These are phyloP conservation scores for Istiophorus platypterus DNA, from an alignment of 2,113 vertebrate species.

Conservation along the genomic window DNA sequence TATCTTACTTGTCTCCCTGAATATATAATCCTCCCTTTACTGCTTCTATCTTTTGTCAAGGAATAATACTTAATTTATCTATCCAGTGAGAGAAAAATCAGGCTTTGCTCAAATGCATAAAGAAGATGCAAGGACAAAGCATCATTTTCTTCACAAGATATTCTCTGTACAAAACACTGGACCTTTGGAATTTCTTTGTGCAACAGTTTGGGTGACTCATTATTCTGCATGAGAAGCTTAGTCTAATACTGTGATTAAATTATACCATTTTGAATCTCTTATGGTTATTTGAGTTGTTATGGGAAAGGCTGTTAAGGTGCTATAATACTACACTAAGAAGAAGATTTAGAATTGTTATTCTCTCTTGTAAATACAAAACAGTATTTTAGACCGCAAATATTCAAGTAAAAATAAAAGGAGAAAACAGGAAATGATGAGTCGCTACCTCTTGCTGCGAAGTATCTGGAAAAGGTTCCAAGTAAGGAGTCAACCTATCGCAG, in stretches of 20 bases:
- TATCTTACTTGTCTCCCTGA: not conserved
- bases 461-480: conserved; percentile 15
- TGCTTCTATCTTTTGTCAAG: not conserved
- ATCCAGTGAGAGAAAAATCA: not conserved
- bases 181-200: not conserved
- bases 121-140: not conserved
- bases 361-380: not conserved
- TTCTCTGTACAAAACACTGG: not conserved
- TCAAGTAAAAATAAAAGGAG: not conserved
- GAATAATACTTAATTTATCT: not conserved
- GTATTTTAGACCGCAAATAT: not conserved
- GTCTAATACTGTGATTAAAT: not conserved
- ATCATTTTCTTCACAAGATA: not conserved
- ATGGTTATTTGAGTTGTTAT: not conserved
- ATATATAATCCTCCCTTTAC: not conserved
- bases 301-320: not conserved
- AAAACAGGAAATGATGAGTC: conserved; percentile 13
- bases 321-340: not conserved
- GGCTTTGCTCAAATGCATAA: not conserved
- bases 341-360: too few species aligned
- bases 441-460: conserved; percentile 1
- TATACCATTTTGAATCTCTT: not conserved
- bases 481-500: conserved; percentile 16
- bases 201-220: not conserved
- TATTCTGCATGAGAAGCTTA: not conserved